Percentiles rank a stretch among this genome's conserved stretches.
Conservation (phyloP, 1,140 invertebrate genomes). For the Drosophila prosaltans region DNA sequence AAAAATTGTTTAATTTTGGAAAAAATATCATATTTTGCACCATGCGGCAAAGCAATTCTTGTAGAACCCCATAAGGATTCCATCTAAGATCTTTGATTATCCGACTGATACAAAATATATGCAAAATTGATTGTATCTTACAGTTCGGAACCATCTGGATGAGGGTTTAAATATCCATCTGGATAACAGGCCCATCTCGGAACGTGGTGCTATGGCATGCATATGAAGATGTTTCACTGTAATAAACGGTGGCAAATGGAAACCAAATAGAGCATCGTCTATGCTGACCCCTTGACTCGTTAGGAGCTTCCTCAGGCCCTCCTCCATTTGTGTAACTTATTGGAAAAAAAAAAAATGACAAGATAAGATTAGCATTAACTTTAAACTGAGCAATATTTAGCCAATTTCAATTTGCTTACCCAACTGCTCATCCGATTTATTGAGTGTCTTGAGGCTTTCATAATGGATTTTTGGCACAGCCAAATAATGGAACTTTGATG, state of each 20-base stretch:
- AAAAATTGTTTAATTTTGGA: too few relatives aligned
- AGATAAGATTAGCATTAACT: constrained; percentile 1
- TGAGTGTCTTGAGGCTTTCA: constrained; percentile 88
- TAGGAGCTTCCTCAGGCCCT: constrained; percentile 39
- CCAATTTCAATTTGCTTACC: constrained; percentile 84
- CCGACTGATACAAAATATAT: too few relatives aligned
- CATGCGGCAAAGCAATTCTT: too few relatives aligned
- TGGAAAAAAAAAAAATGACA: constrained; percentile 59
- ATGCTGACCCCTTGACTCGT: constrained; percentile 82
- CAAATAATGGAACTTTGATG: constrained; percentile 91
- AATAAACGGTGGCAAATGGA: constrained; percentile 96
- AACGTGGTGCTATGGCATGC: constrained; percentile 92
- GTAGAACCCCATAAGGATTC: too few relatives aligned
- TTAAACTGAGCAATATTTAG: background rate
- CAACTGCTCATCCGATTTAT: constrained; percentile 86
- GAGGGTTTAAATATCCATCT: constrained; percentile 89
- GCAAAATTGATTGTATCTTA: constrained; percentile 84
- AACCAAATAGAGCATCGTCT: constrained; percentile 89
- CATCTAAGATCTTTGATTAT: too few relatives aligned
- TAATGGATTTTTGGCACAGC: constrained; percentile 92
- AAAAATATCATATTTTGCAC: too few relatives aligned
- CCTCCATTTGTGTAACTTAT: constrained; percentile 47
- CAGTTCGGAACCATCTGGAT: constrained; percentile 93
- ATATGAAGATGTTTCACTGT: constrained; percentile 93
- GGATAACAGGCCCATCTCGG: constrained; percentile 89